Conservation (phyloP, 1,140 invertebrate genomes). For the Drosophila tani region DNA sequence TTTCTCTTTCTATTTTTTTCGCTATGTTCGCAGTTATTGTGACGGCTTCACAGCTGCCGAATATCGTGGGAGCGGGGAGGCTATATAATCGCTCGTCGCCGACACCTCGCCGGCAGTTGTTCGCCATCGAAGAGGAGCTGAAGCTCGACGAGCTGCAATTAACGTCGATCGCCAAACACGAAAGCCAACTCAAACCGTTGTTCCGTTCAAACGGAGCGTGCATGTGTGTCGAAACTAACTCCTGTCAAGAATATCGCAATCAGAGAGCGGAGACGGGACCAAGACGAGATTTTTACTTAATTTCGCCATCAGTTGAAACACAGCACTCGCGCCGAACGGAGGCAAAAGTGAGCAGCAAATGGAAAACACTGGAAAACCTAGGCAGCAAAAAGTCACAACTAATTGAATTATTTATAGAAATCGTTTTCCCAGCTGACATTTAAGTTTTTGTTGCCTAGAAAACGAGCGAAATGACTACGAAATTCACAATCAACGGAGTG, state of each 20-base stretch:
- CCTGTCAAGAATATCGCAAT: constrained; percentile 42
- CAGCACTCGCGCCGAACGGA: constrained; percentile 29
- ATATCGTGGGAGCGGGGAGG: constrained; percentile 19
- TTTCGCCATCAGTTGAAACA: constrained; percentile 48
- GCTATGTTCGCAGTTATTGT: constrained; percentile 42
- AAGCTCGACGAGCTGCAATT: constrained; percentile 45
- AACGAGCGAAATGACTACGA: constrained; percentile 61
- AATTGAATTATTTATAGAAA: constrained; percentile 52
- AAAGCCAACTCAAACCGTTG: constrained; percentile 12
- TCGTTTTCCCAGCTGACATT: constrained; percentile 42
- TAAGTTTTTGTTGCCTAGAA: constrained; percentile 16
- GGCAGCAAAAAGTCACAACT: constrained; percentile 6
- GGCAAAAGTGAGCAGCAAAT: constrained; percentile 19
- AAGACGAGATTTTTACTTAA: constrained; percentile 13
- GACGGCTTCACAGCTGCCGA: constrained; percentile 19
- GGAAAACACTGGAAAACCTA: constrained; percentile 24
- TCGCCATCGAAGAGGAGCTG: constrained; percentile 7
- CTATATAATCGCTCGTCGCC: constrained; percentile 8
- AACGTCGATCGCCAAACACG: constrained; percentile 42
- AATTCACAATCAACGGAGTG: constrained; percentile 85
- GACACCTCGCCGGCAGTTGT: constrained; percentile 1
- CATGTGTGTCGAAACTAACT: constrained; percentile 11
- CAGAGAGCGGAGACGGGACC: constrained; percentile 5
- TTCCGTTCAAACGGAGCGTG: constrained; percentile 16
- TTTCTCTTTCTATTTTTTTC: constrained; percentile 1